A percentile compares a stretch with the other conserved stretches of the same genome.
Evolutionary conservation across 1,140 invertebrate genomes (phyloP).

Genomic region (Musca vetustissima): DNA sequence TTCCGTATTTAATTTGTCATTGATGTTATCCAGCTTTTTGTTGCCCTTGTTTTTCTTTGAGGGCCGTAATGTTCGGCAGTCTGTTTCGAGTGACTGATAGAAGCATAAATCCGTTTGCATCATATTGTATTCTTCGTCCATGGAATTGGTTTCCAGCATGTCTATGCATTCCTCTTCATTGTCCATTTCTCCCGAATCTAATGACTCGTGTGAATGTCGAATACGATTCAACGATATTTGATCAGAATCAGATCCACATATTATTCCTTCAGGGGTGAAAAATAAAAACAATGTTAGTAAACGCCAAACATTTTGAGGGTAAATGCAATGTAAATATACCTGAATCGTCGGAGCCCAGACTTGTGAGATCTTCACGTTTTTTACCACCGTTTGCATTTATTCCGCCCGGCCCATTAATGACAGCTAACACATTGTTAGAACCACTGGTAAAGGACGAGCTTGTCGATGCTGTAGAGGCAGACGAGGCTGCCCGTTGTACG

Average conservation of each 20-base stretch:
- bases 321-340: conserved; percentile 49
- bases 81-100: conserved; percentile 40
- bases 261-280: conserved; percentile 60
- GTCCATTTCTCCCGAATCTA: conserved; percentile 69
- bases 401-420: conserved; percentile 22
- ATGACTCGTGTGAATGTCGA: conserved; percentile 66
- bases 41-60: conserved; percentile 41
- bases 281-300: conserved; percentile 3
- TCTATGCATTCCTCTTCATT: conserved; percentile 60
- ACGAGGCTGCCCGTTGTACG: conserved; percentile 18
- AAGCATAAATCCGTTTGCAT: conserved; percentile 48
- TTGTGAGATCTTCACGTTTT: conserved; percentile 69
- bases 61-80: conserved; percentile 44
- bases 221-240: conserved; percentile 56
- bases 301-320: not conserved
- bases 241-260: conserved; percentile 70
- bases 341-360: conserved; percentile 83
- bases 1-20: conserved; percentile 4
- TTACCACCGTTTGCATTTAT: conserved; percentile 43
- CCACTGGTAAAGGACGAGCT: conserved; percentile 34
- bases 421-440: conserved; percentile 1
- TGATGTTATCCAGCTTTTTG: conserved; percentile 25
- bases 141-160: conserved; percentile 52
- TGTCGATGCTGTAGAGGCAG: conserved; percentile 32
- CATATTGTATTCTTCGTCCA: conserved; percentile 53